Conservation (phyloP, 2,888 invertebrate species). For the Xylota segnis region DNA sequence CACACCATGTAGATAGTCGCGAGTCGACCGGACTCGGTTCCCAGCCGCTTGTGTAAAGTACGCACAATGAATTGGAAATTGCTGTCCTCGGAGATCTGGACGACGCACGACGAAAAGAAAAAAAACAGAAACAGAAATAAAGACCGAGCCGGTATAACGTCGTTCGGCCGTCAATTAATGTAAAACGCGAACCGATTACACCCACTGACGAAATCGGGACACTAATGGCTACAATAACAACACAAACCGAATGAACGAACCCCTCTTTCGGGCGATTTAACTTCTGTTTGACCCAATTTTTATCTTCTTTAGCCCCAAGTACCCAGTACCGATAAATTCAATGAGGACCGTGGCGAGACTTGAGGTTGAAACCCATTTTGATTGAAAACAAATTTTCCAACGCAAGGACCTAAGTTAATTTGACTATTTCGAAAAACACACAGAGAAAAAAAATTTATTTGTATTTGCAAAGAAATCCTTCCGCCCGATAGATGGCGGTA, state of each 20-base stretch:
- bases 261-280: conserved; percentile 57
- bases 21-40: background rate
- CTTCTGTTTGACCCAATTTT: conserved; percentile 60
- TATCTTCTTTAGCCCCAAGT: background rate
- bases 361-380: background rate
- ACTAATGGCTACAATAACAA: conserved; percentile 56
- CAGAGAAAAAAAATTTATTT: background rate
- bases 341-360: background rate
- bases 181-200: conserved; percentile 19
- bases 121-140: background rate
- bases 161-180: conserved; percentile 66
- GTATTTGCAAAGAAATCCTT: background rate
- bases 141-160: conserved; percentile 22
- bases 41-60: conserved; percentile 22
- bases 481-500: conserved; percentile 70
- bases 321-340: background rate
- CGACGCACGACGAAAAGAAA: background rate
- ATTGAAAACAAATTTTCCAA: conserved; percentile 11
- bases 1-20: conserved; percentile 18
- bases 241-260: conserved; percentile 24
- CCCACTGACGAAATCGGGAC: conserved; percentile 13
- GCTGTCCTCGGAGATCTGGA: conserved; percentile 39
- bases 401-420: conserved; percentile 2
- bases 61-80: conserved; percentile 62
- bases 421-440: conserved; percentile 10